Evolutionary conservation across 2,797 vertebrate species (phyloP), one percentile per base, ranked within the genome.

Genomic region (Mycteria americana): DNA sequence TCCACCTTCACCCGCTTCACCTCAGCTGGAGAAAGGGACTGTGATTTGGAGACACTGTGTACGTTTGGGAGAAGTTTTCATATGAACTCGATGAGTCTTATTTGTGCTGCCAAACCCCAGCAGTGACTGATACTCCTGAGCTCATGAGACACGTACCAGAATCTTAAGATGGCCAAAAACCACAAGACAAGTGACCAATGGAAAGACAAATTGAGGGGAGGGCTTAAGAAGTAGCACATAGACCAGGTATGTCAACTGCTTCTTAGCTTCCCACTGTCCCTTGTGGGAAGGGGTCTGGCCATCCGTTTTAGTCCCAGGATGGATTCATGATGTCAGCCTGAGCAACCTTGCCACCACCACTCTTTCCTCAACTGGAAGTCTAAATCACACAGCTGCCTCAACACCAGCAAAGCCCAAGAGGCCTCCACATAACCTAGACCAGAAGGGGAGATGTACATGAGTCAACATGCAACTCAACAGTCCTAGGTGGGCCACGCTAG

Each of bases 61-160:
- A 28, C 0, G 0, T 62, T 17, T n/a, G 45, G 69, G 51, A 50
- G 16, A 59, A 37, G 31, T 51, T 74, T 74, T 45, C 39, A 4
- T 48, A 28, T 7, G 22, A 50, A 27, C 60, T 74, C 0, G 1
- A 5, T 6, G 24, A 54, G 51, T 60, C 3, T 25, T 41, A 0
- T 53, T 69, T 21, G 41, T 18, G 57, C 11, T 65, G 69, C 18
- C 39, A 35, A 70, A 67, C 11, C 10, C 24, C 30, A 18, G 43
- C 31, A 41, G 45, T 11, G 54, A 6, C 4, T 21, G 76, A 25
- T 5, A 13, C 11, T 88, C 27, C 39, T 56, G 69, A 81, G 73
- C 37, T 93, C 65, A 10, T 1, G 16, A 14, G 18, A 37, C 4
- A 4, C 0, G 2, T 3, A 64, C 37, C 24, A 84, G 74, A 53